A percentile compares a stretch with the other conserved stretches of the same genome.
Evolutionary conservation across 2,888 invertebrate species (phyloP).

Genomic region (Drosophila kambysellisi): DNA sequence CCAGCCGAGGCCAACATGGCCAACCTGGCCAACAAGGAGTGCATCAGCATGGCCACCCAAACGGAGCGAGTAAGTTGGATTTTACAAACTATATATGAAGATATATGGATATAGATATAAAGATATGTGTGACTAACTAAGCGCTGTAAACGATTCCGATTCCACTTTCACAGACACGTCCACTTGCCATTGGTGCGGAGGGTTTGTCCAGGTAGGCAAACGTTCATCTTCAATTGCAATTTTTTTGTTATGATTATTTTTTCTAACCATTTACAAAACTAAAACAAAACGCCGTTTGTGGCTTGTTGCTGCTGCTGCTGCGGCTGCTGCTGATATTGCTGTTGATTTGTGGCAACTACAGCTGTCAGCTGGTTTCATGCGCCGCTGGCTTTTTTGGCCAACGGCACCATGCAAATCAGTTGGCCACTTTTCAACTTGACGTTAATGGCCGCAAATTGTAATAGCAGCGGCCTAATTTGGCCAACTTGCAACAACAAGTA

Average conservation of each 20-base stretch:
- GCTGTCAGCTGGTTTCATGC: constrained; percentile 66
- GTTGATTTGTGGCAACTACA: constrained; percentile 12
- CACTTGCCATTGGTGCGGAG: constrained; percentile 85
- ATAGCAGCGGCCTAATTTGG: constrained; percentile 73
- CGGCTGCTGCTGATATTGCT: constrained; percentile 18
- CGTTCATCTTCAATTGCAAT: constrained; percentile 47
- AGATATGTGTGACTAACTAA: constrained; percentile 66
- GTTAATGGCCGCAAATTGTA: constrained; percentile 77
- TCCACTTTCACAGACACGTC: constrained; percentile 84
- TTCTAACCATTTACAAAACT: constrained; percentile 52
- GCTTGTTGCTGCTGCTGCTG: constrained; percentile 45
- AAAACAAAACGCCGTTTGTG: constrained; percentile 64
- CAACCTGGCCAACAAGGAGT: constrained; percentile 85
- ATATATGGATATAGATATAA: constrained; percentile 1
- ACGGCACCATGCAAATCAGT: constrained; percentile 68
- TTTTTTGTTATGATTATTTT: constrained; percentile 20
- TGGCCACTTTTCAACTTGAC: constrained; percentile 66
- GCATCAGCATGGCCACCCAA: constrained; percentile 93
- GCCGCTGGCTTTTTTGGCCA: constrained; percentile 54
- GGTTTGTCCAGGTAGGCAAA: constrained; percentile 85
- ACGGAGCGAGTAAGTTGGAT: constrained; percentile 92
- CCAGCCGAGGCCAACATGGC: constrained; percentile 18
- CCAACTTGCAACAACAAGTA: constrained; percentile 61
- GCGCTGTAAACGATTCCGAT: constrained; percentile 60
- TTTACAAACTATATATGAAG: not conserved